Percentiles rank a stretch among this genome's conserved stretches.
Evolutionary conservation across 2,113 vertebrate genomes (phyloP).

Genomic region (Catharus bicknelli): DNA sequence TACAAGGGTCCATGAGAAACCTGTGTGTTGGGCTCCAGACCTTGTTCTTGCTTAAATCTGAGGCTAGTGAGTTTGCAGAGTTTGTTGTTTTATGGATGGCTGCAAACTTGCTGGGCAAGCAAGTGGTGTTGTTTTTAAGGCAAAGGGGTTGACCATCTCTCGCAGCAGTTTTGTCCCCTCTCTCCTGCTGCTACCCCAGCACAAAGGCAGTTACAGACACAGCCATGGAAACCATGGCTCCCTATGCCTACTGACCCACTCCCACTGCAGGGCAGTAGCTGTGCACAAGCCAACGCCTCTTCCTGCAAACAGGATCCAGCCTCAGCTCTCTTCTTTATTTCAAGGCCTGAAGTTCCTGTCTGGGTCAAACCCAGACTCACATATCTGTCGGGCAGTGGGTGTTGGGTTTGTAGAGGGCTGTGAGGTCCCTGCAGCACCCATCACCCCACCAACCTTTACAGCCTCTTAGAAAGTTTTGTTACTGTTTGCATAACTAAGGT

Average conservation of each 20-base stretch:
- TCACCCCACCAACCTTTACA: neutral
- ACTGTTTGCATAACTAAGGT: neutral
- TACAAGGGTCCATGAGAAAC: neutral
- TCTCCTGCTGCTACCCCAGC: neutral
- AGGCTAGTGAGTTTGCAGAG: neutral
- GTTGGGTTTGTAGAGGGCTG: neutral
- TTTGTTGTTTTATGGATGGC: neutral
- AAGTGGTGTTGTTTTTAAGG: neutral
- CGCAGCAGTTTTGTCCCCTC: neutral
- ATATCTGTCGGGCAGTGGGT: rapidly evolving
- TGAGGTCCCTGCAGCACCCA: rapidly evolving
- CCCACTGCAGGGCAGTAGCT: neutral
- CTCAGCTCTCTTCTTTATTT: neutral
- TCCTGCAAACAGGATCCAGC: neutral
- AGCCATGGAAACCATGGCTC: neutral
- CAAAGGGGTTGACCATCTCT: neutral
- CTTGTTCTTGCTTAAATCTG: neutral
- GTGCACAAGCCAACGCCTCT: rapidly evolving
- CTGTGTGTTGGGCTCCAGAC: neutral
- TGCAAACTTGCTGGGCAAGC: neutral
- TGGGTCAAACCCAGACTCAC: neutral
- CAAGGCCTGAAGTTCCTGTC: neutral
- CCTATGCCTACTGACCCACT: rapidly evolving
- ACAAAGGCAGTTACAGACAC: neutral
- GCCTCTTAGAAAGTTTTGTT: neutral